Evolutionary conservation across 2,113 vertebrate species (phyloP).

Genomic region (Eulemur macaco): DNA sequence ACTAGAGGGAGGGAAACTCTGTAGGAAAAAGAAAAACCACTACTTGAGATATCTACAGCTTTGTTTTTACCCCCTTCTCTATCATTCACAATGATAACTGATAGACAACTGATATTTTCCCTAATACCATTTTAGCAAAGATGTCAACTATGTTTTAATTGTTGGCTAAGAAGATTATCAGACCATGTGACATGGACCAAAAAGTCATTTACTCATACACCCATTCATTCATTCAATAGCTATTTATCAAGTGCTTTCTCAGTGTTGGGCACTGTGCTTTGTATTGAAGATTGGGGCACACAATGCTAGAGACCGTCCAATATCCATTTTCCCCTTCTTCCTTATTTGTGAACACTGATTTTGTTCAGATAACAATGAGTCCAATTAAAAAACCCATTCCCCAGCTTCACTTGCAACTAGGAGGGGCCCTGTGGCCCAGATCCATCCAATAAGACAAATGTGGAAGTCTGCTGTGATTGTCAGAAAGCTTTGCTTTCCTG

Average conservation of each 20-base stretch:
- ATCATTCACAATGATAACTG: neutral
- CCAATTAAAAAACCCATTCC: neutral
- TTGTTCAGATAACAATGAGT: neutral
- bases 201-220: neutral
- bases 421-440: too few relatives aligned
- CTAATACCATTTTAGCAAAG: neutral
- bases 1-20: neutral
- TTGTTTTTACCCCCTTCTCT: neutral
- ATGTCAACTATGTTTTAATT: neutral
- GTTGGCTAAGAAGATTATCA: neutral
- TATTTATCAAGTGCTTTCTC: neutral
- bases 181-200: neutral
- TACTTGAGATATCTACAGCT: neutral
- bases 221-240: neutral
- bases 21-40: neutral
- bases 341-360: neutral
- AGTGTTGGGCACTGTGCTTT: neutral
- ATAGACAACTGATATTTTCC: neutral
- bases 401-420: neutral
- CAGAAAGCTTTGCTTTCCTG: neutral
- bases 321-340: neutral
- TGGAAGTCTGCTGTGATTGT: neutral
- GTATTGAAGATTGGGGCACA: neutral
- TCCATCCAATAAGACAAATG: neutral
- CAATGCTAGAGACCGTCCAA: neutral